Conservation (phyloP, 2,797 vertebrate genomes). For the Parauchenoglanis punctatus region DNA sequence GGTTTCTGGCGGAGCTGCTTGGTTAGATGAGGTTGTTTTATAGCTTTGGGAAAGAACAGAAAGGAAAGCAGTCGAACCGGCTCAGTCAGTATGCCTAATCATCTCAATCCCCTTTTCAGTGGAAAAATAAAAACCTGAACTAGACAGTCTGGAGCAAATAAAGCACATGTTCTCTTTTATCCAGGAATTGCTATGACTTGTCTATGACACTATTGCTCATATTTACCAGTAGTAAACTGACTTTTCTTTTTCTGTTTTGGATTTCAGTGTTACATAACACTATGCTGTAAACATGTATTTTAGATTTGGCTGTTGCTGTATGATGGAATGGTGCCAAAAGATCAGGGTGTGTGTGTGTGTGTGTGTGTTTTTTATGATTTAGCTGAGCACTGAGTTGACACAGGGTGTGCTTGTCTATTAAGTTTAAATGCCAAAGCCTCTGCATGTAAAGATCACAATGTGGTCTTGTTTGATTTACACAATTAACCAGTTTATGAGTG, state of each 20-base stretch:
- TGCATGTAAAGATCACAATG: neutral
- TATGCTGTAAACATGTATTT: slow-evolving; percentile 4
- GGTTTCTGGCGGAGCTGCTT: slow-evolving; percentile 43
- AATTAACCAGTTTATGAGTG: slow-evolving; percentile 28
- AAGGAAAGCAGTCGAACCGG: slow-evolving; percentile 46
- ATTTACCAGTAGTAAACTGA: neutral
- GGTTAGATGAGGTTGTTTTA: slow-evolving; percentile 39
- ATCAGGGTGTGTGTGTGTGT: slow-evolving; percentile 39
- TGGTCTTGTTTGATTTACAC: slow-evolving; percentile 23
- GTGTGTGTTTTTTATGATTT: slow-evolving; percentile 8
- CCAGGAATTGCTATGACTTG: slow-evolving; percentile 15
- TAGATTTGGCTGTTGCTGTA: slow-evolving; percentile 16
- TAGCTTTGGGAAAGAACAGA: slow-evolving; percentile 36
- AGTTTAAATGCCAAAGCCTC: slow-evolving; percentile 27
- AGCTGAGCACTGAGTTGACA: slow-evolving; percentile 29
- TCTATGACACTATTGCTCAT: neutral
- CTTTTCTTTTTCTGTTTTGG: neutral
- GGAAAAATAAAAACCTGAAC: slow-evolving; percentile 33
- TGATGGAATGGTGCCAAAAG: slow-evolving; percentile 35
- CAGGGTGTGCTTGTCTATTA: slow-evolving; percentile 43
- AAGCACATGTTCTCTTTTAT: neutral
- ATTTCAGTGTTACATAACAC: neutral
- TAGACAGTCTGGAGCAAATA: slow-evolving; percentile 7
- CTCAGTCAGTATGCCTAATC: slow-evolving; percentile 42
- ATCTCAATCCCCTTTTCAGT: slow-evolving; percentile 34